Conservation (phyloP, 2,888 invertebrate genomes). For the Trisateles emortualis region DNA sequence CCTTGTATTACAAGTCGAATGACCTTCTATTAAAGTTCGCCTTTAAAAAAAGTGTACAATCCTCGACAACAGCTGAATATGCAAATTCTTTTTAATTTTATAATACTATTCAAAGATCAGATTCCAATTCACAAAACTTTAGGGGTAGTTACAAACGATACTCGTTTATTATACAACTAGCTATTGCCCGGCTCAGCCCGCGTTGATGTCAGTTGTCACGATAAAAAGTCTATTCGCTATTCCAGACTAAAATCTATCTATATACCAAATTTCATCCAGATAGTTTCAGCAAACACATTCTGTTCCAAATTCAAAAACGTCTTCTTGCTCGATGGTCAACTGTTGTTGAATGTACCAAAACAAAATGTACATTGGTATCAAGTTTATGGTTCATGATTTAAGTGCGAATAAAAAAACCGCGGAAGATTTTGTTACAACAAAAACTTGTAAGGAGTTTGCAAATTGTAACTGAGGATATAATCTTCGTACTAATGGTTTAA, state of each 20-base stretch:
- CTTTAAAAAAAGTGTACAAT: slow-evolving; percentile 22
- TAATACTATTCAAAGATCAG: background rate
- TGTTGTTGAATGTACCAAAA: slow-evolving; percentile 16
- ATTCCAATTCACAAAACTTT: too few species aligned
- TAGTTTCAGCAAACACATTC: too few species aligned
- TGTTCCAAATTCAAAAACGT: background rate
- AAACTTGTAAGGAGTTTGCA: slow-evolving; percentile 47
- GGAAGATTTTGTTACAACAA: slow-evolving; percentile 48
- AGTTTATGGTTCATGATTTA: slow-evolving; percentile 31
- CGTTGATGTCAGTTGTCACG: too few species aligned
- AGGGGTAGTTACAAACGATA: too few species aligned
- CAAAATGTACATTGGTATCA: slow-evolving; percentile 20
- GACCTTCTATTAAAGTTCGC: slow-evolving; percentile 21
- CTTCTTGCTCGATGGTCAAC: background rate
- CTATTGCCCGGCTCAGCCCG: too few species aligned
- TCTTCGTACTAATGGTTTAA: slow-evolving; percentile 5
- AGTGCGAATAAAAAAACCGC: slow-evolving; percentile 34
- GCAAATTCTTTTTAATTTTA: background rate
- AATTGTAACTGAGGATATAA: slow-evolving; percentile 34
- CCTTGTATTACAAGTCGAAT: slow-evolving; percentile 30
- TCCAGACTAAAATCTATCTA: too few species aligned
- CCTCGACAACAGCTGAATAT: slow-evolving; percentile 2
- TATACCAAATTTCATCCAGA: too few species aligned
- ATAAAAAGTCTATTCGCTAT: too few species aligned
- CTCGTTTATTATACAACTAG: too few species aligned